A percentile compares a stretch with the other conserved stretches of the same genome.
phyloP scores from a whole-genome alignment of 2,113 vertebrate genomes.

The Callopanchax toddi region DNA sequence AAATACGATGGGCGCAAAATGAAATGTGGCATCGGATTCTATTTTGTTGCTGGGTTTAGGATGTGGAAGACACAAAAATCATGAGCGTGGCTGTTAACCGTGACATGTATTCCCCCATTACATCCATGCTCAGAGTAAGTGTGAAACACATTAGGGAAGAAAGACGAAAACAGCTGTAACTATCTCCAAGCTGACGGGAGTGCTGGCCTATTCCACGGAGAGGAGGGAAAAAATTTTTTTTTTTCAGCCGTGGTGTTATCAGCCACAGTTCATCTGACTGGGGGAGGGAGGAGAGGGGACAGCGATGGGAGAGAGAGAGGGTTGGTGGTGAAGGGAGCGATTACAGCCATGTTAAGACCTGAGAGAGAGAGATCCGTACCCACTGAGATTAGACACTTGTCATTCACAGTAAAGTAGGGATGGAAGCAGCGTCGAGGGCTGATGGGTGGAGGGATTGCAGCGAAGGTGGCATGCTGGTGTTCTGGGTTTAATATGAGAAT shows the following conservation, averaged over 20 bases:
- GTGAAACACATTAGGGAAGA: conserved; percentile 54
- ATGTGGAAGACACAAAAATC: conserved; percentile 40
- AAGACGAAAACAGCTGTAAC: conserved; percentile 64
- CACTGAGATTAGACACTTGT: conserved; percentile 74
- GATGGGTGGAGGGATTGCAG: conserved; percentile 24
- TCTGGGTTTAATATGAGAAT: conserved; percentile 78
- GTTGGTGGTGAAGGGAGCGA: conserved; percentile 39
- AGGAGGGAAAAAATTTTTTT: conserved; percentile 5
- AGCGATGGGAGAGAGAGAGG: background rate
- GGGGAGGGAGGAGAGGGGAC: conserved; percentile 23
- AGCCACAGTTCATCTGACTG: conserved; percentile 66
- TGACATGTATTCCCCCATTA: conserved; percentile 60
- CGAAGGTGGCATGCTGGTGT: conserved; percentile 48
- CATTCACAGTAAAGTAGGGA: conserved; percentile 66
- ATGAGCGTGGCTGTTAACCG: conserved; percentile 32
- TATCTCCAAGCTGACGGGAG: conserved; percentile 61
- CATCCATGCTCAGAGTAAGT: conserved; percentile 42
- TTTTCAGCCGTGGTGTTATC: conserved; percentile 59
- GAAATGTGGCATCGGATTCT: conserved; percentile 10
- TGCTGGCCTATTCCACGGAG: conserved; percentile 48
- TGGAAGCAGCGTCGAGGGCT: conserved; percentile 32
- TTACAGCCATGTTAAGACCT: conserved; percentile 77
- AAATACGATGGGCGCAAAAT: conserved; percentile 26
- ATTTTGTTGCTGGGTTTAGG: conserved; percentile 18
- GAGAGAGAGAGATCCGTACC: conserved; percentile 75